These are phyloP conservation scores for Taenioides sp. DNA, from an alignment of 2,797 vertebrate genomes.

Conservation along the genomic window DNA sequence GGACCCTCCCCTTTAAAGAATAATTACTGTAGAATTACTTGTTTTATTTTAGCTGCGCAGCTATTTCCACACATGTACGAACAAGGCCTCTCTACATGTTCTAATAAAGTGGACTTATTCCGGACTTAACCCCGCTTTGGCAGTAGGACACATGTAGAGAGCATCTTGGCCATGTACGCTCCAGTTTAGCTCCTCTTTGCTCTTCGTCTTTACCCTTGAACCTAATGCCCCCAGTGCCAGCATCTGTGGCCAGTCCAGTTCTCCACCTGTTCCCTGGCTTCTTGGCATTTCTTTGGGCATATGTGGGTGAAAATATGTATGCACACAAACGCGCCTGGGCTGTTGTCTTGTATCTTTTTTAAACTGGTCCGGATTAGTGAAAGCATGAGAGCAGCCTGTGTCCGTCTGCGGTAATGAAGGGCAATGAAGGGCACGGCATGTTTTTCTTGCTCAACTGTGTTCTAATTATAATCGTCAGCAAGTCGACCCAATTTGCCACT, in stretches of 20 bases:
- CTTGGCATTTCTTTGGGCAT: not conserved
- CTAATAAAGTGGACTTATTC: conserved; percentile 4
- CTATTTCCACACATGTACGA: not conserved
- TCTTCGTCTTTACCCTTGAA: not conserved
- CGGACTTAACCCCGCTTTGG: not conserved
- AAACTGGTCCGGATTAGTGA: not conserved
- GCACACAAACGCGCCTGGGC: not conserved
- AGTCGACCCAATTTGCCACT: not conserved
- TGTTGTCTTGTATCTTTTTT: not conserved
- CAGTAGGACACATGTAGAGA: not conserved
- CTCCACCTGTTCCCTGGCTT: not conserved
- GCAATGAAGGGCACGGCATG: not conserved
- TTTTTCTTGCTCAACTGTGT: not conserved
- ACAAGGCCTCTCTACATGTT: not conserved
- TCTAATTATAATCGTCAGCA: not conserved
- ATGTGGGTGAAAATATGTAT: not conserved
- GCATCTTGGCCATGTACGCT: not conserved
- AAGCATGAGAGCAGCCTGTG: not conserved
- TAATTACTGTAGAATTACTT: not conserved
- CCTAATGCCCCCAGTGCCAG: not conserved
- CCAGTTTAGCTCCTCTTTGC: not conserved
- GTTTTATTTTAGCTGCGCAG: not conserved
- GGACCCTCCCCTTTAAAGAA: not conserved
- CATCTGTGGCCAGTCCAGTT: not conserved
- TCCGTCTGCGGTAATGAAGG: not conserved